These are phyloP conservation scores for Trachops cirrhosus DNA, from an alignment of 2,797 vertebrate species.

Conservation along the genomic window DNA sequence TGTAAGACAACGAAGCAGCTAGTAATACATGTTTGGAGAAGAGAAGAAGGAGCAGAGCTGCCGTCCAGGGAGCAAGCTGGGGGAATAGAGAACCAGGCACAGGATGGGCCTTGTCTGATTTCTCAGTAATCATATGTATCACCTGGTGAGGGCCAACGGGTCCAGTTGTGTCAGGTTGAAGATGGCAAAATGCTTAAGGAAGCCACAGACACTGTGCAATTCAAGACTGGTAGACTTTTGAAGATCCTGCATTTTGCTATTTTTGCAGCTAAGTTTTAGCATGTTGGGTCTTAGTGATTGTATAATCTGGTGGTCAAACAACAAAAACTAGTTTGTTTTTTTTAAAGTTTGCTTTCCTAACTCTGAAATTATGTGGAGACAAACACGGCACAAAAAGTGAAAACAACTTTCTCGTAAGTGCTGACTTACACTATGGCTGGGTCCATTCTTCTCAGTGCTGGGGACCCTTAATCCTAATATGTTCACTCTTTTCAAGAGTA, in stretches of 20 bases:
- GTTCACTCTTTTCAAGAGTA: slow-evolving; percentile 20
- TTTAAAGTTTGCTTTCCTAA: background rate
- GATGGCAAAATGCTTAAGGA: background rate
- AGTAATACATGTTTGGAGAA: background rate
- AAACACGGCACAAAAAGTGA: background rate
- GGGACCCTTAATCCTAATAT: background rate
- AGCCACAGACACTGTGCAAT: background rate
- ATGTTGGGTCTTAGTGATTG: background rate
- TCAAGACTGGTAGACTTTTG: background rate
- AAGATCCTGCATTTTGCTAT: slow-evolving; percentile 1
- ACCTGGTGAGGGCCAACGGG: background rate
- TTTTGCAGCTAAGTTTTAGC: background rate
- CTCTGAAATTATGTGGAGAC: background rate
- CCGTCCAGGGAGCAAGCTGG: background rate
- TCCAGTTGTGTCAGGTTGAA: background rate
- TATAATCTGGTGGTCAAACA: slow-evolving; percentile 27
- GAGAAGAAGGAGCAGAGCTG: background rate
- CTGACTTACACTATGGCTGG: background rate
- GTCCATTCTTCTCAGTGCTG: background rate
- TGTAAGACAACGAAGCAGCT: background rate
- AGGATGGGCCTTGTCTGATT: background rate
- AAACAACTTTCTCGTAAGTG: background rate
- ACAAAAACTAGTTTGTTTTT: background rate
- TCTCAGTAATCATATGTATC: background rate
- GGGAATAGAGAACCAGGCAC: background rate